Evolutionary conservation across 2,888 invertebrate genomes (phyloP).

Genomic region (Dynastes tityus): DNA sequence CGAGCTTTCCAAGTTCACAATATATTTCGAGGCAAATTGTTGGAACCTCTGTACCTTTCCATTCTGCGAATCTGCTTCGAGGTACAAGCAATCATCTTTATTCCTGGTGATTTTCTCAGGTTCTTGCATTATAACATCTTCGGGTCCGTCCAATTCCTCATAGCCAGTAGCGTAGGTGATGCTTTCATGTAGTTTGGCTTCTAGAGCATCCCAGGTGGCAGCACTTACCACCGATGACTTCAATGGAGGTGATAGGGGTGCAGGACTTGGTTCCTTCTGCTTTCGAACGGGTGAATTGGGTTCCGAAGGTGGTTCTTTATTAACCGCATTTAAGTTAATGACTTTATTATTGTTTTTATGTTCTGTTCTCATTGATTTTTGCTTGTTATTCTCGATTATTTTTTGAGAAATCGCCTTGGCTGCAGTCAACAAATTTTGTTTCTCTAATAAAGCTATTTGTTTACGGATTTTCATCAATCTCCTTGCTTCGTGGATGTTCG

Average conservation of each 20-base stretch:
- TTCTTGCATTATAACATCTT: slow-evolving; percentile 24
- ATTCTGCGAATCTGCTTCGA: slow-evolving; percentile 42
- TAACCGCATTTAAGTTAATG: slow-evolving; percentile 15
- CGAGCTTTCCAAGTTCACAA: slow-evolving; percentile 46
- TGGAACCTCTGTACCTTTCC: slow-evolving; percentile 52
- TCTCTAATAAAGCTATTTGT: slow-evolving; percentile 77
- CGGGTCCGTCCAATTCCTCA: slow-evolving; percentile 17
- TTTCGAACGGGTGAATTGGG: slow-evolving; percentile 7
- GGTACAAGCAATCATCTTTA: slow-evolving; percentile 54
- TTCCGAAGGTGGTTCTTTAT: slow-evolving; percentile 33
- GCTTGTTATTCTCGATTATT: slow-evolving; percentile 25
- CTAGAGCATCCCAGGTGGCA: slow-evolving; percentile 68
- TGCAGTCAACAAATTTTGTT: slow-evolving; percentile 55
- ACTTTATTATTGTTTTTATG: slow-evolving; percentile 4
- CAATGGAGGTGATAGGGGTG: slow-evolving; percentile 50
- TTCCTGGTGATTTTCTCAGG: slow-evolving; percentile 1
- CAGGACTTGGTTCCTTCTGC: slow-evolving; percentile 21
- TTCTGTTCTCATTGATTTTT: neutral
- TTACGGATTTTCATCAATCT: slow-evolving; percentile 79
- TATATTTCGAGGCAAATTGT: slow-evolving; percentile 44
- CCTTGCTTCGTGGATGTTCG: slow-evolving; percentile 79
- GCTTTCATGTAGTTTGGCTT: slow-evolving; percentile 66
- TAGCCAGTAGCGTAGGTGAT: slow-evolving; percentile 53
- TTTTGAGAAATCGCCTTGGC: slow-evolving; percentile 25
- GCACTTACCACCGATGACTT: slow-evolving; percentile 63